Evolutionary conservation across 2,113 vertebrate species (phyloP), one percentile per base, ranked within the genome.

Genomic region (Dipodomys spectabilis): DNA sequence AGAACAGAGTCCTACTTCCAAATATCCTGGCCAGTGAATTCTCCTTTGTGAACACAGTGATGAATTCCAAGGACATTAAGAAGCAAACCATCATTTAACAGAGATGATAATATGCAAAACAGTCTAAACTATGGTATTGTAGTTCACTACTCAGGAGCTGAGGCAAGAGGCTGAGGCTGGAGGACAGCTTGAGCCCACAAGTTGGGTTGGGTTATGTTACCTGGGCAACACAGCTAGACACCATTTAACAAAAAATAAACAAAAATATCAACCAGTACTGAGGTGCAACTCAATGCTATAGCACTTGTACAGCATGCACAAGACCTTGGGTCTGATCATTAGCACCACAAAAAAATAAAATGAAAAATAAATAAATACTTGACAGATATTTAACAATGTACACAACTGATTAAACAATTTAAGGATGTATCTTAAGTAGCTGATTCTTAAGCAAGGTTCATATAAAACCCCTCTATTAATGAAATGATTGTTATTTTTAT

Each of bases 81-180:
- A 86, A 78, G 60, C 79, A 96, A 94, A 83, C n/a, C 12, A 91
- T 78, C n/a, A 90, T 28, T 82, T 82, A 88, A 94, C 19, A 82
- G 27, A 91, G 78, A 91, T 57, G 78, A 79, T 11, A 49, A 20
- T 30, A 80, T 60, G 28, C 8, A 86, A 72, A 94, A 83, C 15
- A 85, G 30, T 77, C 8, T 1, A 65, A 64, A 62, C 44, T 69
- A 65, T 65, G 69, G 11, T 49, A 91, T 53, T 82, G 8, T n/a
- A n/a, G 65, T 27, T 13, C 73, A 15, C 1, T 75, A 16, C 44
- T 45, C 13, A 49, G 25, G 27, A 83, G 65, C 45, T 71, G 30
- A 85, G 45, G n/a, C 15, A 32, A 57, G 57, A 82, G 86, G 32
- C 32, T 62, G 35, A 72, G 49, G 35, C 28, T 27, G 23, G 68